Percentiles rank a stretch among this genome's conserved stretches.
phyloP scores from a whole-genome alignment of 2,888 invertebrate species.

The Dioctria rufipes region DNA sequence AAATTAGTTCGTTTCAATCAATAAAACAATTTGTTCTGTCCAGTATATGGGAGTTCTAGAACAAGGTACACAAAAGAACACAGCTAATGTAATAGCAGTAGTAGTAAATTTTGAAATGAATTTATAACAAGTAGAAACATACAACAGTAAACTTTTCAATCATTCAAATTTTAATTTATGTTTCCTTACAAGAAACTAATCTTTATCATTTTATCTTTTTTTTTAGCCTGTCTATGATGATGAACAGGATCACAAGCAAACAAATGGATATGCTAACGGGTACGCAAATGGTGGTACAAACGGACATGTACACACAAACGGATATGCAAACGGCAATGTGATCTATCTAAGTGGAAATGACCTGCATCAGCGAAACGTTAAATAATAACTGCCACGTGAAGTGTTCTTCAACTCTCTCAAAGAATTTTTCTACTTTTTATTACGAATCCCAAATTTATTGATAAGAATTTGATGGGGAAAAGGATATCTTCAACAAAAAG shows the following conservation, averaged over 20 bases:
- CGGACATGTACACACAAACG: constrained; percentile 66
- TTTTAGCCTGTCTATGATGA: constrained; percentile 79
- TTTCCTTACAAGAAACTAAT: neutral
- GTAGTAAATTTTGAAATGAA: no score
- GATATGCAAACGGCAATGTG: constrained; percentile 69
- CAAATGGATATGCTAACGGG: constrained; percentile 67
- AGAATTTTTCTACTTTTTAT: constrained; percentile 42
- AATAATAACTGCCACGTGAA: constrained; percentile 65
- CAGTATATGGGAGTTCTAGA: no score
- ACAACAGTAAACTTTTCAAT: no score
- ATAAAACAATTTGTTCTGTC: no score
- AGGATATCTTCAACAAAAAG: neutral
- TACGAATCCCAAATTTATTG: constrained; percentile 14
- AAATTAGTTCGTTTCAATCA: no score
- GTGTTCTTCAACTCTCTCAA: neutral
- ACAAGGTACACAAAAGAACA: no score
- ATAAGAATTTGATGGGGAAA: constrained; percentile 17
- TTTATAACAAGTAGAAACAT: no score
- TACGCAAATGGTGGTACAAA: constrained; percentile 65
- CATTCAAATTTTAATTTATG: no score
- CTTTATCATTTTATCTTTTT: constrained; percentile 57
- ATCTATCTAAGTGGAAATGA: constrained; percentile 63
- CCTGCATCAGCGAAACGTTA: constrained; percentile 71
- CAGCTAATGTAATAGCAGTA: no score
- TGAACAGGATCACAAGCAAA: constrained; percentile 66